phyloP scores from a whole-genome alignment of 2,888 invertebrate species.

The Saturnia pavonia region DNA sequence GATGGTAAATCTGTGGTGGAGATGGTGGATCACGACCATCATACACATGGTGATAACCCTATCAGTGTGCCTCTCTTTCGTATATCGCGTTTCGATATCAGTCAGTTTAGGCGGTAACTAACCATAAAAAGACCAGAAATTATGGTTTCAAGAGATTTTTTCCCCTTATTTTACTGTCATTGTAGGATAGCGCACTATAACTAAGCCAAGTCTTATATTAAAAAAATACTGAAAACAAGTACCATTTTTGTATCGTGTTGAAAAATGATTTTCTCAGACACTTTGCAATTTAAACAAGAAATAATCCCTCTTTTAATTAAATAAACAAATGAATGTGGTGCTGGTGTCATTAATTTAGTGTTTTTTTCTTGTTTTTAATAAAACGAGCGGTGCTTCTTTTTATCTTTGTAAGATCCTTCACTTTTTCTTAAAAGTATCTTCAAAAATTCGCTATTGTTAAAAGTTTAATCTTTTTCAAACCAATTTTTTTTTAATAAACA shows the following conservation, averaged over 20 bases:
- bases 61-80: no score
- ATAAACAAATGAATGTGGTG: slow-evolving; percentile 39
- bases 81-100: no score
- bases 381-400: slow-evolving; percentile 2
- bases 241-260: slow-evolving; percentile 11
- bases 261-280: slow-evolving; percentile 15
- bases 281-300: slow-evolving; percentile 16
- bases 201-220: not conserved
- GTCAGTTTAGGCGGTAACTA: no score
- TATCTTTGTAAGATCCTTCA: not conserved
- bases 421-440: not conserved
- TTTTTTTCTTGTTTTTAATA: not conserved
- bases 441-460: not conserved
- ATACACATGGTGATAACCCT: no score
- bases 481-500: not conserved
- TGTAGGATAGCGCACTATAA: no score
- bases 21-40: no score
- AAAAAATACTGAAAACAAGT: slow-evolving; percentile 12
- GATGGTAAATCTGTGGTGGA: no score
- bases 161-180: no score
- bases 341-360: slow-evolving; percentile 36
- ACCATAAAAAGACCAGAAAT: no score
- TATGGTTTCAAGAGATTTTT: no score
- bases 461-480: not conserved
- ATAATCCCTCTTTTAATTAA: slow-evolving; percentile 34